Conservation (phyloP, 2,113 vertebrate species). For the Nematolebias whitei region DNA sequence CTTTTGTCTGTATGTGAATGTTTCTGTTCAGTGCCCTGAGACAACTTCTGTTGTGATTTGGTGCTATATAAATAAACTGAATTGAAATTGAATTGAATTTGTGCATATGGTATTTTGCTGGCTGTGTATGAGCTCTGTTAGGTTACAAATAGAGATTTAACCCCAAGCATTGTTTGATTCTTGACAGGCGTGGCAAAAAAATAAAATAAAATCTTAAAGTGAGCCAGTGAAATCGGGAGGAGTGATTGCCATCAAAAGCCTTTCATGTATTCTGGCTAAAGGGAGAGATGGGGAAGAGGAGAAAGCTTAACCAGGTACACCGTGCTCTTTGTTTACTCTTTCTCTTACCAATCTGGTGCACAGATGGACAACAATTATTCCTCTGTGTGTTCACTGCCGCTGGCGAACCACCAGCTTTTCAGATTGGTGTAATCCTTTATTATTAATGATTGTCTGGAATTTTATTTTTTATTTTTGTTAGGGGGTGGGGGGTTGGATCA, state of each 20-base stretch:
- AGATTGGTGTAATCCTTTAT: slow-evolving; percentile 84
- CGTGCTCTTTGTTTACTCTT: slow-evolving; percentile 78
- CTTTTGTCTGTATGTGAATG: too few relatives aligned
- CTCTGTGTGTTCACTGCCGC: slow-evolving; percentile 74
- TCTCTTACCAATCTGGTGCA: slow-evolving; percentile 79
- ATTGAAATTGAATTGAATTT: too few relatives aligned
- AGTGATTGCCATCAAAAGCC: slow-evolving; percentile 65
- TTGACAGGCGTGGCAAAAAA: slow-evolving; percentile 71
- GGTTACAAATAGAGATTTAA: slow-evolving; percentile 64
- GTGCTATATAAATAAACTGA: too few relatives aligned
- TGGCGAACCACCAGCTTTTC: slow-evolving; percentile 76
- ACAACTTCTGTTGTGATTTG: too few relatives aligned
- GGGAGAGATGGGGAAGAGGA: slow-evolving; percentile 18
- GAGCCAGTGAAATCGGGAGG: slow-evolving; percentile 60
- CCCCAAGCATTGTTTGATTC: slow-evolving; percentile 66
- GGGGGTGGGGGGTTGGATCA: slow-evolving; percentile 60
- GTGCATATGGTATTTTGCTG: slow-evolving; percentile 49
- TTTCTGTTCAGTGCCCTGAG: too few relatives aligned
- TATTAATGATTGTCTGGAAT: slow-evolving; percentile 85
- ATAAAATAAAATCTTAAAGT: slow-evolving; percentile 45
- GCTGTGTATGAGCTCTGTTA: slow-evolving; percentile 51
- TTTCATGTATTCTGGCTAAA: slow-evolving; percentile 65
- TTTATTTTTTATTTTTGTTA: slow-evolving; percentile 46
- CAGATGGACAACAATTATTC: slow-evolving; percentile 84
- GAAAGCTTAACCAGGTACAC: slow-evolving; percentile 76